Conservation (phyloP, 2,797 vertebrate genomes). For the Oreortyx pictus region DNA sequence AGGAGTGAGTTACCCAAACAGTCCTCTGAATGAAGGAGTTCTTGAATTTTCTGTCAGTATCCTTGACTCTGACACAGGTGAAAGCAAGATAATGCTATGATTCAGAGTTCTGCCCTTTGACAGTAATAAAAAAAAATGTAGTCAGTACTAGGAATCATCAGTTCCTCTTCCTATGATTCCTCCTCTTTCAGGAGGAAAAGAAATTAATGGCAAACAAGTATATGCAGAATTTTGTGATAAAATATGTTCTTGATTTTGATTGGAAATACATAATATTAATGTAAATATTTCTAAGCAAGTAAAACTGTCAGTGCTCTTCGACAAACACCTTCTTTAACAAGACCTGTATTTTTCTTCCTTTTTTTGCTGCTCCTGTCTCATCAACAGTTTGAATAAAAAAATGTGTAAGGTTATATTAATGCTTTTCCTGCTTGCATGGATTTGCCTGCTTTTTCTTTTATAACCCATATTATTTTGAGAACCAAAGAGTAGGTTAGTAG, state of each 20-base stretch:
- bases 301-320: not conserved
- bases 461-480: not conserved
- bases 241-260: not conserved
- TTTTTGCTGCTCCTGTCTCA: not conserved
- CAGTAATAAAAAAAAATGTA: not conserved
- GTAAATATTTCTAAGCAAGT: not conserved
- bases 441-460: not conserved
- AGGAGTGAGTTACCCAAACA: not conserved
- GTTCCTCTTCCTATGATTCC: not conserved
- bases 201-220: not conserved
- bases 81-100: not conserved
- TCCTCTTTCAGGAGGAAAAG: not conserved
- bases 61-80: not conserved
- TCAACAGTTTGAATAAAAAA: not conserved
- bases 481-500: not conserved
- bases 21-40: not conserved
- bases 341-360: not conserved
- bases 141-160: not conserved
- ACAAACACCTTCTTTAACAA: not conserved
- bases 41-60: not conserved
- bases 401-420: not conserved
- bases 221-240: not conserved
- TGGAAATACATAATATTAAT: not conserved
- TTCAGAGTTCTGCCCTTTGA: not conserved
- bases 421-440: not conserved